phyloP scores from a whole-genome alignment of 2,113 vertebrate genomes.

The Pantherophis guttatus region DNA sequence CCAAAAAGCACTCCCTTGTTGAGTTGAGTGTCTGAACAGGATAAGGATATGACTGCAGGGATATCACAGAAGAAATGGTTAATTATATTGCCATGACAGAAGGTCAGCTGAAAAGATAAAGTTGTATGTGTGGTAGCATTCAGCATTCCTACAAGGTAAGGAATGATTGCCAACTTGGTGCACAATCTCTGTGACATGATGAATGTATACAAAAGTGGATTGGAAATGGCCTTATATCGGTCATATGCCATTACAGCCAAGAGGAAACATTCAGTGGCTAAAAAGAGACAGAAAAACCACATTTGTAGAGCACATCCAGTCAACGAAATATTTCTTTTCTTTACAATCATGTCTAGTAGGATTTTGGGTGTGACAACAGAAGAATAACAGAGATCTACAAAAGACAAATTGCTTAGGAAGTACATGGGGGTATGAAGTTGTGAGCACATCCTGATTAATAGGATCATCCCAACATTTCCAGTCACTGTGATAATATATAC shows the following conservation, averaged over 20 bases:
- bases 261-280: not conserved
- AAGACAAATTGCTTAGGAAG: conserved; percentile 55
- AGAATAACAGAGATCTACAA: conserved; percentile 53
- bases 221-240: not conserved
- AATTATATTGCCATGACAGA: conserved; percentile 33
- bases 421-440: conserved; percentile 51
- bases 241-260: conserved; percentile 31
- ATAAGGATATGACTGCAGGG: conserved; percentile 26
- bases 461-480: conserved; percentile 47
- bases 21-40: conserved; percentile 6
- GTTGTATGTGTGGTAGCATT: not conserved
- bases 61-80: conserved; percentile 48
- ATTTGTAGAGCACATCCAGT: conserved; percentile 11
- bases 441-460: conserved; percentile 43
- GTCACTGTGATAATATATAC: conserved; percentile 27
- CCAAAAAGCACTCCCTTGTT: not conserved
- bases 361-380: conserved; percentile 55
- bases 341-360: conserved; percentile 28
- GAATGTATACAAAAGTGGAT: not conserved
- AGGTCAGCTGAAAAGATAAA: conserved; percentile 16
- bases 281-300: conserved; percentile 19
- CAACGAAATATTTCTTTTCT: conserved; percentile 13
- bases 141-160: not conserved
- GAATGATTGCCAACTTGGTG: not conserved
- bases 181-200: conserved; percentile 16